Conservation (phyloP, 2,888 invertebrate genomes). For the Lithophane semibrunnea region DNA sequence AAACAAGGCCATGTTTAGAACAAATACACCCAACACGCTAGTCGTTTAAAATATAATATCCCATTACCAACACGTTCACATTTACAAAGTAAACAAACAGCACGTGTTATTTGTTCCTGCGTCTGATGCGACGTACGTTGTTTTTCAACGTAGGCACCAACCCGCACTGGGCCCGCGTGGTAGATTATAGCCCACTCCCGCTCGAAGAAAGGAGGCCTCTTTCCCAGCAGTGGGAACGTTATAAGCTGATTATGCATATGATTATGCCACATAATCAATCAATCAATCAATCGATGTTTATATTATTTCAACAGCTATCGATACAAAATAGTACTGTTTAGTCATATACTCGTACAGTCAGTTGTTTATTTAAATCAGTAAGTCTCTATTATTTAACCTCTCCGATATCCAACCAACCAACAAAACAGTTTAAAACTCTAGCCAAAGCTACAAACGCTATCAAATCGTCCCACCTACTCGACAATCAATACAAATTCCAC, state of each 20-base stretch:
- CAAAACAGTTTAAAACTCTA: conserved; percentile 26
- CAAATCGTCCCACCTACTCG: conserved; percentile 17
- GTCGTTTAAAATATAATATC: conserved; percentile 58
- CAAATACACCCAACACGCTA: conserved; percentile 30
- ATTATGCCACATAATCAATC: too few relatives aligned
- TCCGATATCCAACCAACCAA: not conserved
- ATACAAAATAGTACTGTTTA: too few relatives aligned
- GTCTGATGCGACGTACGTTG: conserved; percentile 47
- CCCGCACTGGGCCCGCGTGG: too few relatives aligned
- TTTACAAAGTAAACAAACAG: conserved; percentile 59
- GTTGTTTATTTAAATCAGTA: too few relatives aligned
- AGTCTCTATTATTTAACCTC: not conserved
- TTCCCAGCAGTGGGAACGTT: too few relatives aligned
- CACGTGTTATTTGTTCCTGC: conserved; percentile 66
- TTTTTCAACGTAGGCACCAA: conserved; percentile 54
- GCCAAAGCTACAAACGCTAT: conserved; percentile 26
- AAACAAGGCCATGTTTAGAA: conserved; percentile 32
- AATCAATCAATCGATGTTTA: too few relatives aligned
- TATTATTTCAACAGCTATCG: too few relatives aligned
- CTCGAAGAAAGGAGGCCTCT: too few relatives aligned
- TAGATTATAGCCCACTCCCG: too few relatives aligned
- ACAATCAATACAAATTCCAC: conserved; percentile 64
- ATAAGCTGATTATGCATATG: too few relatives aligned
- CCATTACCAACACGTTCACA: conserved; percentile 54
- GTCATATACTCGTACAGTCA: too few relatives aligned